Base-by-base conservation (phyloP, 2,113 vertebrate genomes). In the Pluvialis apricaria region DNA sequence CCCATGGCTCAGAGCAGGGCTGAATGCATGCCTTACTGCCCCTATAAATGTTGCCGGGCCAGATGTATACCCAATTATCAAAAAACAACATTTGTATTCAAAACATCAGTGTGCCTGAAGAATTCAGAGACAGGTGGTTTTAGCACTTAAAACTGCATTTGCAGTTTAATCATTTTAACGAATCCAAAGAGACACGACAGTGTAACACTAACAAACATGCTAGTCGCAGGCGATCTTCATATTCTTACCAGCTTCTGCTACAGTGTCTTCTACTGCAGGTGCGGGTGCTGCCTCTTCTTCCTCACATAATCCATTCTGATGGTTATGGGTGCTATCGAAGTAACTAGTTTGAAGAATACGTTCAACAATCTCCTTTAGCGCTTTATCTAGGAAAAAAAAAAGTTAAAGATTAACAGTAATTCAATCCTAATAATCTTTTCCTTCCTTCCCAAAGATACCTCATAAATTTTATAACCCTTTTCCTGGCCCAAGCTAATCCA, bases 291-390 rank as follows among this genome's bases (percentile, higher is more conserved):
- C 96, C 86, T 98, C 98, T 60, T 98, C 99, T 61, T 99, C 98
- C 91, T 99, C 99, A 96, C 99, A 99, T 3, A 98, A 95, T 32
- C 99, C 99, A 5, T 99, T 99, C 96, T 99, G 99, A 96, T 99
- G 99, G 76, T 98, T 98, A 76, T 99, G 99, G 72, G 98, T 98
- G 96, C 98, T 99, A 95, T 99, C 99, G 88, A 99, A 99, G 97
- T 99, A 99, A 91, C 98, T 99, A 92, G 99, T 99, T 92, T 98
- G 98, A 89, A 99, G 98, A 94, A 99, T 98, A 77, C 99, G 99
- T 94, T 99, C 99, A 87, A 99, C 97, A 32, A 98, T 96, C 73
- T 99, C 99, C 97, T 98, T 99, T 91, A 99, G 97, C 19, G 97
- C 97, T 98, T 99, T 99, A 97, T 99, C 99, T 99, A 91, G 32